phyloP scores from a whole-genome alignment of 2,888 invertebrate genomes.

The Drosophila ustulata region DNA sequence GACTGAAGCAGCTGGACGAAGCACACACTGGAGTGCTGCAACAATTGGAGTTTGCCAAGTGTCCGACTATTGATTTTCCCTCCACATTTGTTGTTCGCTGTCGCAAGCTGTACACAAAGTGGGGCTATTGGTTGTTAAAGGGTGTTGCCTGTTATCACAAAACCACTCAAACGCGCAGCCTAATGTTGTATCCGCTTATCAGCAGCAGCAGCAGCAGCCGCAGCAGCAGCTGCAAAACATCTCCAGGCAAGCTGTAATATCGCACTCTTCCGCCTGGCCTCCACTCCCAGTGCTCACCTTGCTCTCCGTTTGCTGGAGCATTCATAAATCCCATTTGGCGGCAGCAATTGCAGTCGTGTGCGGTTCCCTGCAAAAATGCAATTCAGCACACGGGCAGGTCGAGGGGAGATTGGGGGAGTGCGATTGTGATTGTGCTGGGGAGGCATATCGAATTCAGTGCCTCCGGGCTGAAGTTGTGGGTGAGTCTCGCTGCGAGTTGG shows the following conservation, averaged over 20 bases:
- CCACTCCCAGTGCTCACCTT: conserved; percentile 39
- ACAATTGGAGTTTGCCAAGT: conserved; percentile 35
- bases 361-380: conserved; percentile 58
- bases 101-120: conserved; percentile 7
- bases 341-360: conserved; percentile 64
- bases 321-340: conserved; percentile 71
- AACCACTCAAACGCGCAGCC: conserved; percentile 7
- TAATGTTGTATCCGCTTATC: conserved; percentile 39
- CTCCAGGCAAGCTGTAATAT: conserved; percentile 1
- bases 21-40: conserved; percentile 7
- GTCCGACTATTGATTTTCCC: conserved; percentile 45
- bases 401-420: not conserved
- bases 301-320: conserved; percentile 32
- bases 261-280: conserved; percentile 6
- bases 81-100: conserved; percentile 20
- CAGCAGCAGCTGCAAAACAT: conserved; percentile 28
- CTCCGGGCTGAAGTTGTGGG: conserved; percentile 44
- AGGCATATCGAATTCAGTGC: conserved; percentile 64
- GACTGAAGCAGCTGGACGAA: conserved; percentile 4
- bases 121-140: not conserved
- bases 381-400: conserved; percentile 54
- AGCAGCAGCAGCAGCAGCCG: conserved; percentile 23
- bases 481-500: conserved; percentile 35
- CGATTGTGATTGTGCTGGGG: conserved; percentile 1
- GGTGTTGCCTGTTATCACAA: conserved; percentile 31